Evolutionary conservation across 2,113 vertebrate species (phyloP).

Genomic region (Myocastor coypus): DNA sequence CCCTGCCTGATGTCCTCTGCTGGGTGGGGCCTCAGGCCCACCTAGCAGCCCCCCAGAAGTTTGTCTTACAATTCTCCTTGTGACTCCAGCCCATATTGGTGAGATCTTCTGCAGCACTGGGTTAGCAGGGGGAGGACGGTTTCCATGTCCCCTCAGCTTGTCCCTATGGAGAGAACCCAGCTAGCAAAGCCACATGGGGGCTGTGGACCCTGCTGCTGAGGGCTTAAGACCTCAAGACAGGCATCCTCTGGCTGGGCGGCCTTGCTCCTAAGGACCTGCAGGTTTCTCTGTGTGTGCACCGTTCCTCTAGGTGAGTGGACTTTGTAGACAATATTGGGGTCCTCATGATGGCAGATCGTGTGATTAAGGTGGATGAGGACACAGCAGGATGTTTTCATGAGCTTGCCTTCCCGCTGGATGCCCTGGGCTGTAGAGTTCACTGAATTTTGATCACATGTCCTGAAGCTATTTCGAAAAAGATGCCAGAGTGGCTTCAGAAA

Average conservation of each 20-base stretch:
- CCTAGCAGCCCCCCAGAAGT: neutral
- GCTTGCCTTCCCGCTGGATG: neutral
- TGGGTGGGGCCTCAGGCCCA: neutral
- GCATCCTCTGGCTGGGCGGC: neutral
- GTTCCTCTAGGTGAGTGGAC: accelerated
- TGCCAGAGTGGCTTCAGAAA: neutral
- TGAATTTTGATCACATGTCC: neutral
- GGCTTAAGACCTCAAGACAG: neutral
- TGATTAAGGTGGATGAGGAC: neutral
- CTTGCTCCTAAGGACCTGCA: neutral
- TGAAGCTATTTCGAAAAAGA: neutral
- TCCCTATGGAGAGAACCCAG: neutral
- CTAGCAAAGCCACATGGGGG: neutral
- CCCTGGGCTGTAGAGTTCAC: neutral
- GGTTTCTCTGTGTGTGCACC: too few relatives aligned
- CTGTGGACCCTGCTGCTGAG: accelerated
- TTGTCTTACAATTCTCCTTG: too few relatives aligned
- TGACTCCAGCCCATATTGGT: neutral
- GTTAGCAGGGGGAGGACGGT: neutral
- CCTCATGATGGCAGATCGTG: too few relatives aligned
- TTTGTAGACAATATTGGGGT: too few relatives aligned
- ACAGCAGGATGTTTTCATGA: neutral
- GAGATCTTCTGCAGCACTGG: too few relatives aligned
- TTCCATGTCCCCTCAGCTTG: neutral
- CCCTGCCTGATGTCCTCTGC: too few relatives aligned